phyloP scores from a whole-genome alignment of 1,140 invertebrate genomes.

The Drosophila santomea region DNA sequence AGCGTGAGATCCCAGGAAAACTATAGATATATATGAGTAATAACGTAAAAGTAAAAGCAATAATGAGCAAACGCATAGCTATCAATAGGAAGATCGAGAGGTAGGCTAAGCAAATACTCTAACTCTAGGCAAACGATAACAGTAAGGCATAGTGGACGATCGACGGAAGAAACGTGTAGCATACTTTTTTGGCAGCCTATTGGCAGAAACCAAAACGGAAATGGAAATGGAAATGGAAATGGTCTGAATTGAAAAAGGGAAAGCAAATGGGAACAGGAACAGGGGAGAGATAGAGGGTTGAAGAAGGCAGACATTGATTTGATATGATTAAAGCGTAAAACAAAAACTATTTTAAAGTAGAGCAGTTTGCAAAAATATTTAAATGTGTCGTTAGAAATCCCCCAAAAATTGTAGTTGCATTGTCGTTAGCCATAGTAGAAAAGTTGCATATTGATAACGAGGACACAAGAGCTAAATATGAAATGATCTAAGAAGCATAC shows the following conservation, averaged over 20 bases:
- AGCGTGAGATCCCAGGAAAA: slow-evolving; percentile 32
- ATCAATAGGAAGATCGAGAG: slow-evolving; percentile 56
- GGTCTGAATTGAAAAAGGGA: neutral
- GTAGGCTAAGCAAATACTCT: slow-evolving; percentile 52
- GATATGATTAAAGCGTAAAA: slow-evolving; percentile 66
- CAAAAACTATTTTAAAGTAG: slow-evolving; percentile 80
- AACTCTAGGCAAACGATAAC: slow-evolving; percentile 49
- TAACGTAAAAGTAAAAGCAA: slow-evolving; percentile 80
- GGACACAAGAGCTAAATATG: neutral
- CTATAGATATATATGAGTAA: slow-evolving; percentile 55
- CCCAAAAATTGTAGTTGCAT: slow-evolving; percentile 74
- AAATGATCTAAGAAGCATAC: slow-evolving; percentile 57
- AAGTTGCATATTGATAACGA: slow-evolving; percentile 33
- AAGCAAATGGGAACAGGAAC: slow-evolving; percentile 34
- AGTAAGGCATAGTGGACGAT: slow-evolving; percentile 31
- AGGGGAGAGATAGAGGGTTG: neutral
- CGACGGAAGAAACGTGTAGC: slow-evolving; percentile 58
- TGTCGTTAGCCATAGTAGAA: slow-evolving; percentile 78
- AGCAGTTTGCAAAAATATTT: slow-evolving; percentile 79
- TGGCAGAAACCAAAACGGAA: slow-evolving; percentile 38
- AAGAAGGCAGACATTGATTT: slow-evolving; percentile 52
- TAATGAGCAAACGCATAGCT: slow-evolving; percentile 79
- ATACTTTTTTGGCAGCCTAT: slow-evolving; percentile 69
- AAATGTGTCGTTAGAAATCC: slow-evolving; percentile 77
- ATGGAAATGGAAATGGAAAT: slow-evolving; percentile 23